These are phyloP conservation scores for Drosophila arizonae DNA, from an alignment of 1,140 invertebrate species.

Conservation along the genomic window DNA sequence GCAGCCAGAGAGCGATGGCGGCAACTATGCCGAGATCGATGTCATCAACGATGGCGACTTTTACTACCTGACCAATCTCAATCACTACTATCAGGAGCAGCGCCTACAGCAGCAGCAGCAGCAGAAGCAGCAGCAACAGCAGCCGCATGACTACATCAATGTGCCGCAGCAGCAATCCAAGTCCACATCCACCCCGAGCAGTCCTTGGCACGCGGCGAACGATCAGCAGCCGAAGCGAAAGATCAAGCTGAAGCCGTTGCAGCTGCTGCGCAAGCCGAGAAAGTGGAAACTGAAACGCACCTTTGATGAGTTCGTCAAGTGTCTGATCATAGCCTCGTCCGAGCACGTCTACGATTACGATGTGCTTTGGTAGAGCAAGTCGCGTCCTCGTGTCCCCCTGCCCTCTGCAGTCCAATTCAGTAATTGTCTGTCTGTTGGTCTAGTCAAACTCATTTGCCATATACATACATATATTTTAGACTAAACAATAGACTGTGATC, in stretches of 20 bases:
- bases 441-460: conserved; percentile 66
- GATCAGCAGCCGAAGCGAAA: conserved; percentile 32
- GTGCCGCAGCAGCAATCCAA: conserved; percentile 46
- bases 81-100: conserved; percentile 75
- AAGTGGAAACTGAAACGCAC: conserved; percentile 65
- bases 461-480: conserved; percentile 16
- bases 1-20: conserved; percentile 39
- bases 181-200: conserved; percentile 51
- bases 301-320: conserved; percentile 67
- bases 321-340: conserved; percentile 68
- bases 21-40: conserved; percentile 79
- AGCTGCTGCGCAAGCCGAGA: conserved; percentile 53
- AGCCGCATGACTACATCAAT: conserved; percentile 48
- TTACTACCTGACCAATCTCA: conserved; percentile 74
- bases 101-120: conserved; percentile 47
- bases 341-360: conserved; percentile 73
- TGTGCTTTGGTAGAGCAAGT: conserved; percentile 58
- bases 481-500: conserved; percentile 58
- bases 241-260: conserved; percentile 30
- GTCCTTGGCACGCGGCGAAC: conserved; percentile 59
- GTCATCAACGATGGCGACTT: conserved; percentile 73
- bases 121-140: conserved; percentile 36
- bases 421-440: conserved; percentile 43
- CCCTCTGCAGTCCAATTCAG: background rate
- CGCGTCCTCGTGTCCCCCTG: background rate